These are phyloP conservation scores for Andrena bucephala DNA, from an alignment of 2,888 invertebrate genomes.

Conservation along the genomic window DNA sequence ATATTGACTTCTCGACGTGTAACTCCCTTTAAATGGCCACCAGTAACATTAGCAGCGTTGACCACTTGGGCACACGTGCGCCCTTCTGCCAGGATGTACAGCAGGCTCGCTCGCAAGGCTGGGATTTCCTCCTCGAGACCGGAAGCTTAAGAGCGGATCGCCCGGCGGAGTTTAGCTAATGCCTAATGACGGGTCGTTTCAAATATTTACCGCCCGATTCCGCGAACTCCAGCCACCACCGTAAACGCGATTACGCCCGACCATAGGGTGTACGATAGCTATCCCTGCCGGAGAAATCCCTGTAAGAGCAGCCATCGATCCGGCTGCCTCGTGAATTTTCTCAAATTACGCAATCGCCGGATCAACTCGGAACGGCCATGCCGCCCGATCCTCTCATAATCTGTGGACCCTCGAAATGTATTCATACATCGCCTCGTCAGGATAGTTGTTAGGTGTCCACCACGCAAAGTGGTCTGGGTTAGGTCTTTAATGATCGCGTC, in stretches of 20 bases:
- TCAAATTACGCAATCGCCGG: conserved; percentile 64
- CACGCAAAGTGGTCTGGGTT: too few species aligned
- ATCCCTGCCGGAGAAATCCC: conserved; percentile 53
- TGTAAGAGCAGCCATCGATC: conserved; percentile 66
- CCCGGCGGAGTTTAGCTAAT: conserved; percentile 70
- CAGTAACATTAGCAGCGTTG: conserved; percentile 66
- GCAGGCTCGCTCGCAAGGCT: conserved; percentile 57
- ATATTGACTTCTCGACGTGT: conserved; percentile 61
- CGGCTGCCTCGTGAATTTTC: conserved; percentile 63
- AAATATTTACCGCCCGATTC: conserved; percentile 77
- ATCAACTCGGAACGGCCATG: conserved; percentile 54
- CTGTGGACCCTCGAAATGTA: conserved; percentile 4
- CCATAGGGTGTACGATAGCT: conserved; percentile 54
- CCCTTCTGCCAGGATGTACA: conserved; percentile 58
- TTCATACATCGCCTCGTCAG: conserved; percentile 18
- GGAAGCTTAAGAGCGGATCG: conserved; percentile 72
- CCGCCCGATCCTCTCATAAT: conserved; percentile 44
- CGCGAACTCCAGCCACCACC: conserved; percentile 65
- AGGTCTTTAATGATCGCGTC: too few species aligned
- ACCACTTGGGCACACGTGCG: conserved; percentile 60
- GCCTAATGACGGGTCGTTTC: conserved; percentile 76
- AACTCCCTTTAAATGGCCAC: conserved; percentile 61
- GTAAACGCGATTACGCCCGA: conserved; percentile 73
- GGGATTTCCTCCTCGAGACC: conserved; percentile 72
- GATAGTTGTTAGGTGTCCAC: too few species aligned